phyloP scores from a whole-genome alignment of 2,113 vertebrate species.

The Balaeniceps rex region DNA sequence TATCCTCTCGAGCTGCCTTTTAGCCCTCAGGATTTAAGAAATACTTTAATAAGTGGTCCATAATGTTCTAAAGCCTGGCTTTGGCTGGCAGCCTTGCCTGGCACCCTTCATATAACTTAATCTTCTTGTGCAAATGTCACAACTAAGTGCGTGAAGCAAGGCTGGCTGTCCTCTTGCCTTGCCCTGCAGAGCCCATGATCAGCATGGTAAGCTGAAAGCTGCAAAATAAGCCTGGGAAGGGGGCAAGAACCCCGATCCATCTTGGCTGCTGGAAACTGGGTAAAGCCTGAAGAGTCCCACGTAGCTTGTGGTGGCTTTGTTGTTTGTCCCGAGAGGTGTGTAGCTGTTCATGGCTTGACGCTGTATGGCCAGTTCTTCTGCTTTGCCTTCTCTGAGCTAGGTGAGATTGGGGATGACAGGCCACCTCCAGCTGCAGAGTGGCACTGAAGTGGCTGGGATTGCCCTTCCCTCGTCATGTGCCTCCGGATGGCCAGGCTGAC shows the following conservation, averaged over 20 bases:
- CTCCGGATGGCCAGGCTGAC: rapidly evolving
- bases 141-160: background rate
- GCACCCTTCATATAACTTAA: background rate
- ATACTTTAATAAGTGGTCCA: background rate
- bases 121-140: background rate
- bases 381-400: background rate
- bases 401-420: rapidly evolving
- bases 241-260: background rate
- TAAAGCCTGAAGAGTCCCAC: background rate
- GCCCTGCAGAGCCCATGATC: background rate
- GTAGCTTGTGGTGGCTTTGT: background rate
- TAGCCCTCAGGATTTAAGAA: conserved; percentile 6
- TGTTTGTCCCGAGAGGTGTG: background rate
- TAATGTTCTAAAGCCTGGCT: conserved; percentile 10
- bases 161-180: background rate
- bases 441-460: background rate
- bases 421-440: background rate
- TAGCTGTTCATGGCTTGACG: background rate
- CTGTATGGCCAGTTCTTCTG: background rate
- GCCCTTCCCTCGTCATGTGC: rapidly evolving
- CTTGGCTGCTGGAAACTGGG: background rate
- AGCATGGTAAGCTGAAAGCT: background rate
- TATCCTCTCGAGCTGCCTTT: background rate
- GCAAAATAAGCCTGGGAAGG: background rate
- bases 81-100: conserved; percentile 31